Conservation (phyloP, 2,113 vertebrate species). For the Mohoua ochrocephala region DNA sequence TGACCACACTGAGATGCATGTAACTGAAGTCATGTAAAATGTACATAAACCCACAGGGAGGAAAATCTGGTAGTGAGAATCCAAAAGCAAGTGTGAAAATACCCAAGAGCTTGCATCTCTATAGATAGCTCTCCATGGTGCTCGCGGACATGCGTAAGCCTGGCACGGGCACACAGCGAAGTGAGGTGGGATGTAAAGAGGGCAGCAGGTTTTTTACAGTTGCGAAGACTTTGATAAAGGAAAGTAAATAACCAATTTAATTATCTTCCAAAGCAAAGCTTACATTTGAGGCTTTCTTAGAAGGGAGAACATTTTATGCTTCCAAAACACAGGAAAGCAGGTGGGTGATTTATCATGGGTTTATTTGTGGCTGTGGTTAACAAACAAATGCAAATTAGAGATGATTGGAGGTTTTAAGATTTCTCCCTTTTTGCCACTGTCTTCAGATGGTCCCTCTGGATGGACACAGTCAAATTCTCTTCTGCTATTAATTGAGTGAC, state of each 20-base stretch:
- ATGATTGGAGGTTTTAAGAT: neutral
- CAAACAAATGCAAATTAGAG: constrained; percentile 11
- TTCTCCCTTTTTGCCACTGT: neutral
- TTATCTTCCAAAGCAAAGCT: neutral
- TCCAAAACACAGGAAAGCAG: neutral
- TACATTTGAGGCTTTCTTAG: neutral
- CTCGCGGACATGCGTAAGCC: neutral
- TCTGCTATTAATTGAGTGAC: neutral
- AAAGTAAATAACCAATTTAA: neutral
- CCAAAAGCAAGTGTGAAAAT: neutral
- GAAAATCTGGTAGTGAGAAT: neutral
- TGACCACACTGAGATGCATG: neutral
- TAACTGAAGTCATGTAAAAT: neutral
- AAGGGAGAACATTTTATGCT: neutral
- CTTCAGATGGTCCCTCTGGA: neutral
- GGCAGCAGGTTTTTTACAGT: neutral
- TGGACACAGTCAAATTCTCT: neutral
- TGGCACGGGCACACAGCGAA: neutral
- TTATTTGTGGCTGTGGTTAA: constrained; percentile 35
- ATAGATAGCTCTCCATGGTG: neutral
- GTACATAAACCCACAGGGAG: neutral
- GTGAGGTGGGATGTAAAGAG: neutral
- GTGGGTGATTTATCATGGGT: constrained; percentile 22
- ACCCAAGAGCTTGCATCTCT: neutral
- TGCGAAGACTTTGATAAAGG: neutral